Base-by-base conservation (phyloP, 2,888 invertebrate species). In the Halictus quadricinctus region DNA sequence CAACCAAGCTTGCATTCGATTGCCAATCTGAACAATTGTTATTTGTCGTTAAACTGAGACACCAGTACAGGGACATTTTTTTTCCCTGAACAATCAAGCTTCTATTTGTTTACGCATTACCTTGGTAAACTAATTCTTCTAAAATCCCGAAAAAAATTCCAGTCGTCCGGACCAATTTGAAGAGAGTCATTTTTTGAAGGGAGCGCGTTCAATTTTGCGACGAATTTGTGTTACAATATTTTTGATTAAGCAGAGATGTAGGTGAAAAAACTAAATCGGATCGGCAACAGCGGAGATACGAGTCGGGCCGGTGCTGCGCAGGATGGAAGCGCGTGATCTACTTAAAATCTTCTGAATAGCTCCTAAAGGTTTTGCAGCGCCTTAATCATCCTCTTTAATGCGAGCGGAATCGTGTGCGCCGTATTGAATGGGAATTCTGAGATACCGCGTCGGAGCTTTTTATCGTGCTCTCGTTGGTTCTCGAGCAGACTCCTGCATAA, bases 401-500 rank as follows among this genome's bases (percentile, higher is more conserved):
- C 66, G 74, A 84, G 60, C 58, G 72, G 73, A 36, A 41, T 58
- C 72, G 74, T 36, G 84, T 79, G 80, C 81, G 73, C 80, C 83
- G 86, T 76, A 86, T 79, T 81, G 79, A 77, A 85, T 81, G 70
- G 48, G 81, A 78, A 85, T 80, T 72, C 74, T 60, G 50, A 81
- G 76, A 85, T 87, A 87, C 70, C 58, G 69, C 64, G 76, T 36
- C 79, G 81, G 73, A 79, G 80, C 82, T 88, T 88, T 88, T 88
- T 89, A 89, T 89, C 87, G 80, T 79, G 78, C 70, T 50, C 76
- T 60, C 64, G 75, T 80, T 76, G 77, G 76, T 64, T 69, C 82
- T n/a, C 69, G 79, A 82, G 77, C 76, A 46, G 81, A 70, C 81
- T 87, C 15, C 76, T 88, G 85, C 89, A 89, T 90, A 87, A 89